Percentiles rank a stretch among this genome's conserved stretches.
Conservation (phyloP, 2,888 invertebrate genomes). For the Phania funesta region DNA sequence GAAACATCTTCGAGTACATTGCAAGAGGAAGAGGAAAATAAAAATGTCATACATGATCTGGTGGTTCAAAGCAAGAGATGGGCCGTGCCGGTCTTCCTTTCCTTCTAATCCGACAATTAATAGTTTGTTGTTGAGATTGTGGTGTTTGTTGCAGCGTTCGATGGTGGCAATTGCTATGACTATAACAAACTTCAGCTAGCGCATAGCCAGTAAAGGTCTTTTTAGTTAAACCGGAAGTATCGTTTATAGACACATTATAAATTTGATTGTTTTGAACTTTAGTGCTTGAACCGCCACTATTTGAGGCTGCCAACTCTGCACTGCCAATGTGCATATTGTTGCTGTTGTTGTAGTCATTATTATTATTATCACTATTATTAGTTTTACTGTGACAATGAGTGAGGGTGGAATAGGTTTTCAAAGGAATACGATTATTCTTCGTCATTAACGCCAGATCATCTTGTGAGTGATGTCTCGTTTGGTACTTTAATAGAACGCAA, state of each 20-base stretch:
- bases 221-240: constrained; percentile 59
- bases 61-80: constrained; percentile 56
- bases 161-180: background rate
- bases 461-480: constrained; percentile 68
- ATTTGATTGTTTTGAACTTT: constrained; percentile 4
- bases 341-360: constrained; percentile 26
- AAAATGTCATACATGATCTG: constrained; percentile 60
- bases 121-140: constrained; percentile 11
- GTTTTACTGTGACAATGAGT: constrained; percentile 20
- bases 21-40: background rate
- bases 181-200: background rate
- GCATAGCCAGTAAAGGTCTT: constrained; percentile 4
- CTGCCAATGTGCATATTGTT: constrained; percentile 34
- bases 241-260: constrained; percentile 22
- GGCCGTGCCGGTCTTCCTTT: constrained; percentile 46
- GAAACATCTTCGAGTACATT: background rate
- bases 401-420: constrained; percentile 64
- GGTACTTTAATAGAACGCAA: constrained; percentile 74
- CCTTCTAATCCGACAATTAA: constrained; percentile 15
- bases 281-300: constrained; percentile 30
- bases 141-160: background rate
- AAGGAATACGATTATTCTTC: constrained; percentile 53
- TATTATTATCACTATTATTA: constrained; percentile 25
- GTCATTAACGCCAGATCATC: constrained; percentile 43
- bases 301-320: constrained; percentile 8